Conservation (phyloP, 2,888 invertebrate species). For the Thecophora atra region DNA sequence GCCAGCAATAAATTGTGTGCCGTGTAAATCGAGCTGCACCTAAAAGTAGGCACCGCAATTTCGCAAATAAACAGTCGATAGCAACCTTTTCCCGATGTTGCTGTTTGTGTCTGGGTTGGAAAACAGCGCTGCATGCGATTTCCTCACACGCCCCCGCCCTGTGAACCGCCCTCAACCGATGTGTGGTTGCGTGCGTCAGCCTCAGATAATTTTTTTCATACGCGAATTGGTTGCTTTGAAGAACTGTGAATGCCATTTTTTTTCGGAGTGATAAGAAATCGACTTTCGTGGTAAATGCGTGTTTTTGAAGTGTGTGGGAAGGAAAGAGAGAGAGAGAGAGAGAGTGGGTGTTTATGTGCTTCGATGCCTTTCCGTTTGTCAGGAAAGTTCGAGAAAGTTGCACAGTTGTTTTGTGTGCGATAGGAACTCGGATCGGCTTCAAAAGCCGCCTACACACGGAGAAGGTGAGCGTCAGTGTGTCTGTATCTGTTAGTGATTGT, state of each 20-base stretch:
- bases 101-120: no score
- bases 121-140: no score
- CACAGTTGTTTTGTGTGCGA: not conserved
- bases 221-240: not conserved
- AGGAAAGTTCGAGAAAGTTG: not conserved
- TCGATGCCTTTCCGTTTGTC: not conserved
- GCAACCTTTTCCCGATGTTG: no score
- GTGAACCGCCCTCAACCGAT: not conserved
- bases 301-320: not conserved
- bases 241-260: slow-evolving; percentile 1
- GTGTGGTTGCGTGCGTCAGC: not conserved
- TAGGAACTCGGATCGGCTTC: not conserved
- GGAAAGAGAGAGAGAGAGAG: not conserved
- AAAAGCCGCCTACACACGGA: not conserved
- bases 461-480: slow-evolving; percentile 1
- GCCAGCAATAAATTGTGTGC: slow-evolving; percentile 60
- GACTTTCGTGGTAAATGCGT: not conserved
- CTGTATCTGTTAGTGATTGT: not conserved
- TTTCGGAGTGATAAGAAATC: not conserved
- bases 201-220: slow-evolving; percentile 9
- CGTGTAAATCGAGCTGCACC: not conserved
- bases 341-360: no score
- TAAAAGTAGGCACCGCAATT: no score
- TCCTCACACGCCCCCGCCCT: not conserved
- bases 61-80: no score